Conservation (phyloP, 2,797 vertebrate genomes). For the Falco peregrinus region DNA sequence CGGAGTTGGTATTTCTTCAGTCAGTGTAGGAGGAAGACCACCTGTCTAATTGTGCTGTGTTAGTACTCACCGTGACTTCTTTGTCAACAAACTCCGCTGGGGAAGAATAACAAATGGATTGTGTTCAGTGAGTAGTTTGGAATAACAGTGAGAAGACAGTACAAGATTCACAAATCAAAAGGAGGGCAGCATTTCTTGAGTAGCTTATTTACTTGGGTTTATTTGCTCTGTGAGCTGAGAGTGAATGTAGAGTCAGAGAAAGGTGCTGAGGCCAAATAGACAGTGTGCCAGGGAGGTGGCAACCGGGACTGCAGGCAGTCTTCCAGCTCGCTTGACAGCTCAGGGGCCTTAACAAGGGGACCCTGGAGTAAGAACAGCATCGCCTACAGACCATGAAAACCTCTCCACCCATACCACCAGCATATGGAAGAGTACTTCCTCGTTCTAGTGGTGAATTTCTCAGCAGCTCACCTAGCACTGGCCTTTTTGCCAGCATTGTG, state of each 20-base stretch:
- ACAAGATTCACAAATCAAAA: neutral
- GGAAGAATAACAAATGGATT: neutral
- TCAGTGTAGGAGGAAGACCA: neutral
- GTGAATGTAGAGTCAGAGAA: neutral
- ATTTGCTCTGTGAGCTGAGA: neutral
- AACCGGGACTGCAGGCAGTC: neutral
- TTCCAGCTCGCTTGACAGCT: neutral
- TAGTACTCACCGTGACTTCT: neutral
- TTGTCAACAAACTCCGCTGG: neutral
- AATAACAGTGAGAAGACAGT: neutral
- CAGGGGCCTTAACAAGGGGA: neutral
- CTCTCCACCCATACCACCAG: neutral
- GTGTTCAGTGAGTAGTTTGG: neutral
- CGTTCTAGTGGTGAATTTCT: neutral
- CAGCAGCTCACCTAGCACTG: neutral
- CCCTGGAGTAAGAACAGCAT: neutral
- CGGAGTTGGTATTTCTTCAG: neutral
- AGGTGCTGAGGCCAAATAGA: neutral
- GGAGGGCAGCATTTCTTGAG: neutral
- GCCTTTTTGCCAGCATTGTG: neutral
- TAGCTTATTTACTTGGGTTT: conserved; percentile 5
- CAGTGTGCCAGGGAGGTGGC: neutral
- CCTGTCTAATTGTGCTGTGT: neutral
- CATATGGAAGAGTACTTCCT: neutral
- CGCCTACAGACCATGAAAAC: neutral